phyloP scores from a whole-genome alignment of 2,888 invertebrate species.

The Xestobium rufovillosum region DNA sequence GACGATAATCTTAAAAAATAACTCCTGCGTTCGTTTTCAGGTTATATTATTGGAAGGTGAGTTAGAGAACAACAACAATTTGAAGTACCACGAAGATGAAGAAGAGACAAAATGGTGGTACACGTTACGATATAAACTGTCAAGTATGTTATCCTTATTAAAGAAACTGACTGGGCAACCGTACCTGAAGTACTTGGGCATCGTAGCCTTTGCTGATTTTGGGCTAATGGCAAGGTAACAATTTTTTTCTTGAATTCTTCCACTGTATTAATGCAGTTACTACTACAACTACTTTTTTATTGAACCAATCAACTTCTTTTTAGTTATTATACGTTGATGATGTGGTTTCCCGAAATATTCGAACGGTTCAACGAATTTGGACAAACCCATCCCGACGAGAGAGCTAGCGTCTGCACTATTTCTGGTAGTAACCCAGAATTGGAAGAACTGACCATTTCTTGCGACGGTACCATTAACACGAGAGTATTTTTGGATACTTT shows the following conservation, averaged over 20 bases:
- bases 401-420: conserved; percentile 52
- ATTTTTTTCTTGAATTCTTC: not conserved
- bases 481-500: conserved; percentile 51
- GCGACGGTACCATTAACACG: conserved; percentile 42
- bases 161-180: conserved; percentile 47
- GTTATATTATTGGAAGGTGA: conserved; percentile 31
- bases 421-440: conserved; percentile 29
- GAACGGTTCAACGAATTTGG: conserved; percentile 53
- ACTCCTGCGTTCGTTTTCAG: conserved; percentile 18
- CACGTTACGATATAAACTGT: conserved; percentile 13
- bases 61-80: conserved; percentile 24
- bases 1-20: conserved; percentile 6
- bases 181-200: conserved; percentile 46
- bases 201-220: conserved; percentile 54
- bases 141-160: conserved; percentile 21
- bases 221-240: conserved; percentile 54
- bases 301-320: conserved; percentile 18
- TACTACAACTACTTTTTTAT: conserved; percentile 4
- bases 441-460: conserved; percentile 19
- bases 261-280: no score
- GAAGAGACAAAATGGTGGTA: not conserved
- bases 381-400: conserved; percentile 39
- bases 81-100: conserved; percentile 5
- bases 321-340: conserved; percentile 55
- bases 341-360: conserved; percentile 68